Evolutionary conservation across 2,113 vertebrate genomes (phyloP).

Genomic region (Sprattus sprattus): DNA sequence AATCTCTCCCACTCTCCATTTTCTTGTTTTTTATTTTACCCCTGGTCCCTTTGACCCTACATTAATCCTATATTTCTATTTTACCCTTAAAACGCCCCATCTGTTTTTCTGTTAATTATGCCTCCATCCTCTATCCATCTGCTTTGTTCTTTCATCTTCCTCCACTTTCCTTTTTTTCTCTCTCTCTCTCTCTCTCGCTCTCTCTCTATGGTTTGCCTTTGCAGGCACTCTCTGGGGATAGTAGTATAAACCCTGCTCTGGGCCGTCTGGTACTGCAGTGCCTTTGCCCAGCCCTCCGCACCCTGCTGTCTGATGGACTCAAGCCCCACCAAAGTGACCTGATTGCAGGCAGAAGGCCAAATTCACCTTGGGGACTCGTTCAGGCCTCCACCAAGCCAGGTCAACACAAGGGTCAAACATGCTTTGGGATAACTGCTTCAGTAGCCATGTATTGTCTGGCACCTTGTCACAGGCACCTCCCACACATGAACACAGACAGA

Average conservation of each 20-base stretch:
- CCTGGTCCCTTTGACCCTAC: neutral
- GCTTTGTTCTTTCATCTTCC: constrained; percentile 39
- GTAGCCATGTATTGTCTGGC: neutral
- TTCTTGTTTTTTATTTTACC: neutral
- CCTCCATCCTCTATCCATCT: neutral
- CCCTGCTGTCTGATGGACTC: constrained; percentile 84
- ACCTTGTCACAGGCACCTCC: neutral
- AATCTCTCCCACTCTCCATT: neutral
- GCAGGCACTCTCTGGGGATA: constrained; percentile 92
- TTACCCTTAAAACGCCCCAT: neutral
- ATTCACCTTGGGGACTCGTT: constrained; percentile 88
- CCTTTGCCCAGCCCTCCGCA: constrained; percentile 85
- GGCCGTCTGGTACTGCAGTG: constrained; percentile 87
- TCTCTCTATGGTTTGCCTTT: constrained; percentile 13
- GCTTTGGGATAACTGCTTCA: neutral
- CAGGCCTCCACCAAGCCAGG: constrained; percentile 87
- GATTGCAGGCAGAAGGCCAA: constrained; percentile 87
- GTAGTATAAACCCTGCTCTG: constrained; percentile 86
- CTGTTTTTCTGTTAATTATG: neutral
- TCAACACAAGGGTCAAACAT: constrained; percentile 46
- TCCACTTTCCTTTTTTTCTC: neutral
- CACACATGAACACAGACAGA: neutral
- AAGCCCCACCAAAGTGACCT: constrained; percentile 94
- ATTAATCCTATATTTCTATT: neutral
- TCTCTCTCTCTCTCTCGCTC: neutral